Conservation (phyloP, 1,140 invertebrate species). For the Sarcophaga bullata region DNA sequence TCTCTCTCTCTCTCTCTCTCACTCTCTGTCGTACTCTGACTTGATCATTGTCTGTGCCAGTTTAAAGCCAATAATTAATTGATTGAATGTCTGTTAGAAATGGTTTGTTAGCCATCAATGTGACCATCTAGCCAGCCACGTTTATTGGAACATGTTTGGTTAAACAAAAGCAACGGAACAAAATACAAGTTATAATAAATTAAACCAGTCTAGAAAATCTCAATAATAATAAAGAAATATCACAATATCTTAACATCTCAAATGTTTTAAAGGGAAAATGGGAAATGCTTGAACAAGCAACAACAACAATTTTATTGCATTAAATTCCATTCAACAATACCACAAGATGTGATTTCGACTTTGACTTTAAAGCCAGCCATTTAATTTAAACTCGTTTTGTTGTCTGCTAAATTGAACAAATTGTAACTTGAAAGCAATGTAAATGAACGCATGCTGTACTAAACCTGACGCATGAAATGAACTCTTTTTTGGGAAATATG, state of each 20-base stretch:
- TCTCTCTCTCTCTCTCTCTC: too few species aligned
- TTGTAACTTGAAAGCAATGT: background rate
- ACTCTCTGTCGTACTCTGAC: too few species aligned
- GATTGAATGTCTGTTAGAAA: conserved; percentile 9
- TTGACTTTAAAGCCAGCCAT: background rate
- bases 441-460: background rate
- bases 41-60: background rate
- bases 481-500: background rate
- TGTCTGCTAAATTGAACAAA: background rate
- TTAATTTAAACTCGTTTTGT: background rate
- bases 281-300: background rate
- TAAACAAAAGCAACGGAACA: background rate
- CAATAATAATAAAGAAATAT: background rate
- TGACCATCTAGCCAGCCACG: background rate
- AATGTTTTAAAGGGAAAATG: background rate
- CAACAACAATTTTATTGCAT: too few species aligned
- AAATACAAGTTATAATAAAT: background rate
- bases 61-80: conserved; percentile 6
- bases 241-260: background rate
- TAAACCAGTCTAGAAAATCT: conserved; percentile 9
- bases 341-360: too few species aligned
- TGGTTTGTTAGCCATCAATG: background rate
- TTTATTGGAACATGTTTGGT: background rate
- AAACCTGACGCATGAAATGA: conserved; percentile 4
- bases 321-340: too few species aligned